Percentiles rank a stretch among this genome's conserved stretches.
Evolutionary conservation across 2,797 vertebrate species (phyloP).

Genomic region (Sebastes dallii): DNA sequence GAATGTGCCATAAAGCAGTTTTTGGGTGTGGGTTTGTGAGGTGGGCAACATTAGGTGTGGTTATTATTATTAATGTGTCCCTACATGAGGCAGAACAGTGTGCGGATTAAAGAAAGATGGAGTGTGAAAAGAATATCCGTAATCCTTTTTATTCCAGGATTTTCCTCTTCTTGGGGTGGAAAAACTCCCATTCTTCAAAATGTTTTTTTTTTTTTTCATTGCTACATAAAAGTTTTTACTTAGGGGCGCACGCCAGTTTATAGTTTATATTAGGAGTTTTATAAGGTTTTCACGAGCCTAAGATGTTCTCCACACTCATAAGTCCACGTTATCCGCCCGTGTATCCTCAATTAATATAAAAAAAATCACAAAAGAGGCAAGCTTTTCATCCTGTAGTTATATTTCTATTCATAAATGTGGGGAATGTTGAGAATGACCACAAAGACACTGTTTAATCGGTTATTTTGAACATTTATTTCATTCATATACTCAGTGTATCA

Average conservation of each 20-base stretch:
- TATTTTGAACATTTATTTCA: slow-evolving; percentile 36
- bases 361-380: neutral
- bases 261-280: slow-evolving; percentile 1
- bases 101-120: slow-evolving; percentile 1
- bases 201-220: neutral
- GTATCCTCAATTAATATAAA: neutral
- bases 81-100: neutral
- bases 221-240: neutral
- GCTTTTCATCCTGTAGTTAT: neutral
- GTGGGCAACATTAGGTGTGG: slow-evolving; percentile 6
- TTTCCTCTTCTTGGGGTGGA: neutral
- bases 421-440: neutral
- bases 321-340: neutral
- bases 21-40: slow-evolving; percentile 2
- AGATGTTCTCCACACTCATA: neutral
- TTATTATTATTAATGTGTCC: slow-evolving; percentile 20
- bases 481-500: neutral
- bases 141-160: neutral
- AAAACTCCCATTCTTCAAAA: neutral
- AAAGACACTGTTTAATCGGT: neutral
- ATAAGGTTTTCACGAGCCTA: neutral
- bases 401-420: neutral
- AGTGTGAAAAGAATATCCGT: neutral
- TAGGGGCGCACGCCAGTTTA: neutral
- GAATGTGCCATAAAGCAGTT: slow-evolving; percentile 37